Conservation (phyloP, 2,888 invertebrate species). For the Tenthredo distinguenda region DNA sequence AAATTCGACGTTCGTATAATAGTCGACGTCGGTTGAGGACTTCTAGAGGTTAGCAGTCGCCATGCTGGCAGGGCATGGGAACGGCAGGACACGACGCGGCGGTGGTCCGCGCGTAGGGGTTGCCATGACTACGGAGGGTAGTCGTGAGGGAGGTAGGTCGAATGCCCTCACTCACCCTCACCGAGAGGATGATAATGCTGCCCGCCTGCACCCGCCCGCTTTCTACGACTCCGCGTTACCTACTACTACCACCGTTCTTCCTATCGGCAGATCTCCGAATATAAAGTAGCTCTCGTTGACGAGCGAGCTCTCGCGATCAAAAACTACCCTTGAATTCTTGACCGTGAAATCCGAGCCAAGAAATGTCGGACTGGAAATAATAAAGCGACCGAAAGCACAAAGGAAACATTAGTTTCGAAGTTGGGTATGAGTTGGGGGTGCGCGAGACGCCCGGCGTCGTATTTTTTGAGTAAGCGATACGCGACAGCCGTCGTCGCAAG, state of each 20-base stretch:
- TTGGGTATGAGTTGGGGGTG: neutral
- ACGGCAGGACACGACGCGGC: slow-evolving; percentile 73
- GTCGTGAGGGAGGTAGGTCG: slow-evolving; percentile 60
- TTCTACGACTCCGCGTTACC: slow-evolving; percentile 30
- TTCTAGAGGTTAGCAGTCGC: slow-evolving; percentile 68
- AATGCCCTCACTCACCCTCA: slow-evolving; percentile 74
- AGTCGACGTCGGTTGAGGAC: slow-evolving; percentile 38
- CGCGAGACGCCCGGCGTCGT: slow-evolving; percentile 19
- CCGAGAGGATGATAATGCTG: slow-evolving; percentile 72
- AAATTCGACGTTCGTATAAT: slow-evolving; percentile 25
- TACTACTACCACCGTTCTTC: neutral
- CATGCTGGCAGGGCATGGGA: slow-evolving; percentile 74
- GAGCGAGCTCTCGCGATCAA: neutral
- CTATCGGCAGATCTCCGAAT: slow-evolving; percentile 26
- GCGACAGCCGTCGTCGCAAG: slow-evolving; percentile 43
- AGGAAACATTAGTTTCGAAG: neutral
- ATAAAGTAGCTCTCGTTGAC: slow-evolving; percentile 10
- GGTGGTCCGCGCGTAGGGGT: slow-evolving; percentile 74
- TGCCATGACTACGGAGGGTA: slow-evolving; percentile 77
- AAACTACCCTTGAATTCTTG: slow-evolving; percentile 13
- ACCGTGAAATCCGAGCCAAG: neutral
- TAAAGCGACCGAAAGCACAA: neutral
- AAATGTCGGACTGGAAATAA: neutral
- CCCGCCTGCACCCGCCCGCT: slow-evolving; percentile 58
- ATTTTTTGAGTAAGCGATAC: slow-evolving; percentile 10